Evolutionary conservation across 1,140 invertebrate genomes (phyloP).

Genomic region (Neodiprion lecontei): DNA sequence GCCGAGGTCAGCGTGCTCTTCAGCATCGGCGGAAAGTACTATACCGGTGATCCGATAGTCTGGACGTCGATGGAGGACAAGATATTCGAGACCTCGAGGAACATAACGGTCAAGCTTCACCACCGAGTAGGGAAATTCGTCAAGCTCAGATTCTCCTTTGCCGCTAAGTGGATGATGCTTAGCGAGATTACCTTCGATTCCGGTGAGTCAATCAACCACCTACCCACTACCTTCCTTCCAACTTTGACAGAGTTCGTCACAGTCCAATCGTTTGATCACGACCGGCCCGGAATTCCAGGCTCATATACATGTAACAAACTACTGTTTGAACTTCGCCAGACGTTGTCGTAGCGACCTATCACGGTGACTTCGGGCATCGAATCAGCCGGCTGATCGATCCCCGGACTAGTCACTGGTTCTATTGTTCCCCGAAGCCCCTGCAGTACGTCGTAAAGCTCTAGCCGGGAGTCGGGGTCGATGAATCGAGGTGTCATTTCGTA

Average conservation of each 20-base stretch:
- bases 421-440: neutral
- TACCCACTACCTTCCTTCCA: neutral
- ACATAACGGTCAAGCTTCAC: slow-evolving; percentile 70
- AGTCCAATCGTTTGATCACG: no score
- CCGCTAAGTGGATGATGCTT: slow-evolving; percentile 74
- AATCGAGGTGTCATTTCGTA: neutral
- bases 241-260: no score
- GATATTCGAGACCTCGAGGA: slow-evolving; percentile 70
- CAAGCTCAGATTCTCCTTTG: slow-evolving; percentile 70
- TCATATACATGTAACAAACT: no score
- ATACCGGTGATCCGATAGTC: slow-evolving; percentile 68
- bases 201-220: slow-evolving; percentile 51
- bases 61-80: slow-evolving; percentile 69
- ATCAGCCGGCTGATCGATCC: no score
- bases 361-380: neutral
- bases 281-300: no score
- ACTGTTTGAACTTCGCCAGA: no score
- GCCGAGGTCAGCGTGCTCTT: slow-evolving; percentile 70
- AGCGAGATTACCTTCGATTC: slow-evolving; percentile 72
- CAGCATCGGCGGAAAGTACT: slow-evolving; percentile 75
- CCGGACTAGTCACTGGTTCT: neutral
- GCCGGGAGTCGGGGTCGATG: neutral
- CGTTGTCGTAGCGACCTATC: no score
- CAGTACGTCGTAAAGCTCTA: neutral
- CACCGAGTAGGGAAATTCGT: slow-evolving; percentile 71